Percentiles rank a stretch among this genome's conserved stretches.
phyloP scores from a whole-genome alignment of 2,113 vertebrate genomes.

The Nothobranchius furzeri region DNA sequence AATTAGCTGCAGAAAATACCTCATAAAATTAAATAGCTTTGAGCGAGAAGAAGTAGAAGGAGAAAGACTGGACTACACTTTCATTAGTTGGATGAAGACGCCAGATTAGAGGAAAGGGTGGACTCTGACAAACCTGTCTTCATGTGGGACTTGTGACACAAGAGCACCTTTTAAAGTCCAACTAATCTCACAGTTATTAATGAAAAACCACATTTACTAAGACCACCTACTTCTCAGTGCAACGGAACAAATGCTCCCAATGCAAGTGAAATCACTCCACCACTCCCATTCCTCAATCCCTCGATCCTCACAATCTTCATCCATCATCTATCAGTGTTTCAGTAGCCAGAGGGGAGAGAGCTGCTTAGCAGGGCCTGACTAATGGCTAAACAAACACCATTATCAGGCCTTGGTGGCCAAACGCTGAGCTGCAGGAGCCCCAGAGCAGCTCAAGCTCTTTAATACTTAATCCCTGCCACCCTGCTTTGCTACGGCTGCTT shows the following conservation, averaged over 20 bases:
- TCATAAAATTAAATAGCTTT: constrained; percentile 63
- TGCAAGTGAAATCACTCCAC: constrained; percentile 46
- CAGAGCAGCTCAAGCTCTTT: constrained; percentile 68
- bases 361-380: constrained; percentile 72
- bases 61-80: constrained; percentile 59
- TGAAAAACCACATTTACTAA: constrained; percentile 30
- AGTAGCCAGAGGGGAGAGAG: constrained; percentile 54
- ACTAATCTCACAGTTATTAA: constrained; percentile 10
- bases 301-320: constrained; percentile 54
- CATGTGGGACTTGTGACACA: constrained; percentile 26
- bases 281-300: constrained; percentile 48
- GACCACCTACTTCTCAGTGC: constrained; percentile 4
- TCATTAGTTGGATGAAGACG: constrained; percentile 47
- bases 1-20: constrained; percentile 63
- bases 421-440: constrained; percentile 61
- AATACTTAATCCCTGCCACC: constrained; percentile 68
- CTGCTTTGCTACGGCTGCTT: constrained; percentile 41
- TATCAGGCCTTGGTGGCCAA: constrained; percentile 66
- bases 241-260: constrained; percentile 35
- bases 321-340: constrained; percentile 65
- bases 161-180: constrained; percentile 25
- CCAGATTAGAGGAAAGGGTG: constrained; percentile 48
- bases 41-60: constrained; percentile 41
- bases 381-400: constrained; percentile 83
- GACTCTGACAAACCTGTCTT: constrained; percentile 38